Base-by-base conservation (phyloP, 2,113 vertebrate genomes). In the Cygnus atratus region DNA sequence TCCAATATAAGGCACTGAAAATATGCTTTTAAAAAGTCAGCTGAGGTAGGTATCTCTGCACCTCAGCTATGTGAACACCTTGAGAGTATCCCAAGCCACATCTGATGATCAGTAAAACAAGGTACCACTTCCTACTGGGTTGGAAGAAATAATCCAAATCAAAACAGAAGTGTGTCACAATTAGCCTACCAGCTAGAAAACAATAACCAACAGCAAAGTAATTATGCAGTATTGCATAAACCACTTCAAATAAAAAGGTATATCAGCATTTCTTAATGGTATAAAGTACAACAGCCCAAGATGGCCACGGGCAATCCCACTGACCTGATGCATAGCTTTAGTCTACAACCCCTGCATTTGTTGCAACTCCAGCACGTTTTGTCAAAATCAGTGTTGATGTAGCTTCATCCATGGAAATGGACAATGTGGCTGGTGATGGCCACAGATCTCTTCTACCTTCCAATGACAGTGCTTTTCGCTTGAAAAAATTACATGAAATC, bases 331-430 rank as follows among this genome's bases (percentile, higher is more conserved):
- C 17, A 21, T 1, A 2, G 6, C 76, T 31, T 46, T 22, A 11
- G 21, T 37, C n/a, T 1, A 0, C 28, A 46, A 9, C 18, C 14
- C 54, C 24, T 5, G 3, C 3, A 15, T 0, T 22, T 72, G 28
- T 1, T 33, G 9, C 37, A 22, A 9, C 57, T 70, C 55, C 55
- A 26, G 8, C 2, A 10, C 0, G 20, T 31, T 16, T 61, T 13
- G 10, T 16, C 50, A 77, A 66, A 43, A 74, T 1, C 0, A 0
- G 43, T 13, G n/a, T 2, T 4, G 2, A 5, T 6, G 1, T 2
- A 2, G 2, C 59, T 43, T 50, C 58, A 17, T 9, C 28, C 9
- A 55, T 8, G 19, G 2, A 14, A 28, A 39, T 19, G 24, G 6
- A 8, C 21, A 48, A 50, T 25, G 48, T 50, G 13, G 35, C 33